Percentiles rank a stretch among this genome's conserved stretches.
Evolutionary conservation across 2,888 invertebrate genomes (phyloP).

Genomic region (Colletes collaris): DNA sequence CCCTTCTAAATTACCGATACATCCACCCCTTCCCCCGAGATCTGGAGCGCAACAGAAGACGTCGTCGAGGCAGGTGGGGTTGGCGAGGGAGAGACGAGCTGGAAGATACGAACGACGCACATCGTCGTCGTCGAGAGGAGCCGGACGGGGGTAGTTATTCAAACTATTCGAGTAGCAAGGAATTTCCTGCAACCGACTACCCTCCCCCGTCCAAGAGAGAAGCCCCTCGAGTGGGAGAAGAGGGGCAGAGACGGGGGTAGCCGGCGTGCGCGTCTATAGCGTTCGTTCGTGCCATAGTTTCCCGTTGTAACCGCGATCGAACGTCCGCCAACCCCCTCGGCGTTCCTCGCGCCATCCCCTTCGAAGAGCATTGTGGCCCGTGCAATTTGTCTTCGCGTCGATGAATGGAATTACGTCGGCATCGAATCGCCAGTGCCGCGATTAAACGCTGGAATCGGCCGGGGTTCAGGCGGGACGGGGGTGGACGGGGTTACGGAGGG

Average conservation of each 20-base stretch:
- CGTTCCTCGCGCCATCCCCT: slow-evolving; percentile 22
- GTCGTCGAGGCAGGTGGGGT: background rate
- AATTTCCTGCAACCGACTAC: slow-evolving; percentile 64
- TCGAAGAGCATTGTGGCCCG: slow-evolving; percentile 63
- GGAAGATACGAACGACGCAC: slow-evolving; percentile 26
- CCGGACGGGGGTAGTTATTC: slow-evolving; percentile 67
- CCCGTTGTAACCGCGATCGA: slow-evolving; percentile 70
- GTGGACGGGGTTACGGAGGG: no score
- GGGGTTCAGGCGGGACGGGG: slow-evolving; percentile 10
- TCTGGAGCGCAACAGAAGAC: no score
- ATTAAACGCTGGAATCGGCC: slow-evolving; percentile 58
- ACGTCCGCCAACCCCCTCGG: slow-evolving; percentile 48
- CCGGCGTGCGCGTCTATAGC: slow-evolving; percentile 36
- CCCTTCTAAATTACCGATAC: no score
- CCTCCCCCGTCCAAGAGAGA: slow-evolving; percentile 43
- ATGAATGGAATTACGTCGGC: slow-evolving; percentile 70
- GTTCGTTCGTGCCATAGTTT: slow-evolving; percentile 67
- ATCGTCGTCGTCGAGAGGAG: slow-evolving; percentile 44
- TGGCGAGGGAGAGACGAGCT: slow-evolving; percentile 5
- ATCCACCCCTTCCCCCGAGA: no score
- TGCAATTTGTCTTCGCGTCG: slow-evolving; percentile 69
- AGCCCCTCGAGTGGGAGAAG: background rate
- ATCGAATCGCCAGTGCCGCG: slow-evolving; percentile 59
- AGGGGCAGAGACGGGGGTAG: background rate
- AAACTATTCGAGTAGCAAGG: slow-evolving; percentile 72